phyloP scores from a whole-genome alignment of 2,113 vertebrate species.

The Serilophus lunatus region DNA sequence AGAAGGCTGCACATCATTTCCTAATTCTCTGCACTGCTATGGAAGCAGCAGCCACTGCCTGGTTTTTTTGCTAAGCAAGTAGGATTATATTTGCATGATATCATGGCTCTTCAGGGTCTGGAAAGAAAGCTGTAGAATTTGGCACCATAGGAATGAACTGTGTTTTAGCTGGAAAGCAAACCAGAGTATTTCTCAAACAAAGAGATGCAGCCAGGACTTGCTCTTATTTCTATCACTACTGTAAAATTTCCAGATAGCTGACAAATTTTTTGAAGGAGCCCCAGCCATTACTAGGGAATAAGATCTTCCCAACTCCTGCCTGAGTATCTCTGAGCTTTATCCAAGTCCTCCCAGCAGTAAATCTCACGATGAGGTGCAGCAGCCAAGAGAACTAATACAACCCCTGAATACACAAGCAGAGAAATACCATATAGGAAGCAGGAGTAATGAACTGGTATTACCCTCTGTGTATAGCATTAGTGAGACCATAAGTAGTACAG shows the following conservation, averaged over 20 bases:
- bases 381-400: background rate
- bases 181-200: background rate
- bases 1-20: background rate
- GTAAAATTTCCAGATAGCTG: slow-evolving; percentile 1
- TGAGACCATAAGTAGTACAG: background rate
- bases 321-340: background rate
- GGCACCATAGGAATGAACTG: background rate
- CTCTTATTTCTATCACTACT: background rate
- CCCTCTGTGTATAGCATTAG: background rate
- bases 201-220: background rate
- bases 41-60: background rate
- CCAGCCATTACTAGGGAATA: background rate
- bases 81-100: background rate
- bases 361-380: background rate
- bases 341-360: slow-evolving; percentile 9
- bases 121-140: background rate
- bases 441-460: slow-evolving; percentile 1
- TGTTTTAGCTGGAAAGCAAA: slow-evolving; percentile 14
- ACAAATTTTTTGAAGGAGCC: slow-evolving; percentile 2
- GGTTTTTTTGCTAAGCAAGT: background rate
- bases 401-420: background rate
- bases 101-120: background rate
- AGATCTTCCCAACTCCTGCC: background rate
- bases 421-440: background rate
- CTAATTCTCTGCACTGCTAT: background rate